These are phyloP conservation scores for Thymelicus sylvestris DNA, from an alignment of 2,888 invertebrate species.

Conservation along the genomic window DNA sequence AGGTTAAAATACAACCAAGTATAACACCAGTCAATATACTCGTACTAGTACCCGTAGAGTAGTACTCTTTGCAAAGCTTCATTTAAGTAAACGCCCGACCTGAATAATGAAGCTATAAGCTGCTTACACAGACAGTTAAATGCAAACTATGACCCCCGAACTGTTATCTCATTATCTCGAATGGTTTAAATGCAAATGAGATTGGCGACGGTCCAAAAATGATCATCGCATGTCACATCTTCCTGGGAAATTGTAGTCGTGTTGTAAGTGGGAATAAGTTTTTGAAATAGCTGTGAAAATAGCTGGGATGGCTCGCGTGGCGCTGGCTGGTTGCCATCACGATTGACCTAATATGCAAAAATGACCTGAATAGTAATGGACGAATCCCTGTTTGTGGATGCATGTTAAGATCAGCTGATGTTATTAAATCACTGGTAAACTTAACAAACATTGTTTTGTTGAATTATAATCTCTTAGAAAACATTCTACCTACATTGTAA, in stretches of 20 bases:
- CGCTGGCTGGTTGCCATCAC: slow-evolving; percentile 45
- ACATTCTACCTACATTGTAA: too few relatives aligned
- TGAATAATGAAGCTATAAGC: slow-evolving; percentile 23
- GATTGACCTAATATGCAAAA: slow-evolving; percentile 48
- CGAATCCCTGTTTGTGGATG: slow-evolving; percentile 22
- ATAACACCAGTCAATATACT: too few relatives aligned
- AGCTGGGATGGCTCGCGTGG: slow-evolving; percentile 42
- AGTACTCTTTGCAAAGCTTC: slow-evolving; percentile 8
- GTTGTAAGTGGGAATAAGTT: slow-evolving; percentile 34
- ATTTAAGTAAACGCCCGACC: slow-evolving; percentile 16
- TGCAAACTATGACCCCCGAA: slow-evolving; percentile 34
- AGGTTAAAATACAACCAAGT: too few relatives aligned
- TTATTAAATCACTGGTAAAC: slow-evolving; percentile 2
- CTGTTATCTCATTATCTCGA: slow-evolving; percentile 37
- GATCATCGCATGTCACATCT: slow-evolving; percentile 33
- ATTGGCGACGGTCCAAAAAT: slow-evolving; percentile 34
- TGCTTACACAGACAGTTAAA: slow-evolving; percentile 21
- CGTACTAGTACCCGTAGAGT: too few relatives aligned
- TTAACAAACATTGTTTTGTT: neutral
- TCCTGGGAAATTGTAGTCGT: slow-evolving; percentile 14
- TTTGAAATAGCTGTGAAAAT: slow-evolving; percentile 32
- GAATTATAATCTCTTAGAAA: too few relatives aligned
- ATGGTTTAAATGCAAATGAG: slow-evolving; percentile 34
- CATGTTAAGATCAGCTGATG: slow-evolving; percentile 13
- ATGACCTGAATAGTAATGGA: slow-evolving; percentile 33